These are phyloP conservation scores for Pseudomyrmex pallidus DNA, from an alignment of 1,140 invertebrate genomes.

Conservation along the genomic window DNA sequence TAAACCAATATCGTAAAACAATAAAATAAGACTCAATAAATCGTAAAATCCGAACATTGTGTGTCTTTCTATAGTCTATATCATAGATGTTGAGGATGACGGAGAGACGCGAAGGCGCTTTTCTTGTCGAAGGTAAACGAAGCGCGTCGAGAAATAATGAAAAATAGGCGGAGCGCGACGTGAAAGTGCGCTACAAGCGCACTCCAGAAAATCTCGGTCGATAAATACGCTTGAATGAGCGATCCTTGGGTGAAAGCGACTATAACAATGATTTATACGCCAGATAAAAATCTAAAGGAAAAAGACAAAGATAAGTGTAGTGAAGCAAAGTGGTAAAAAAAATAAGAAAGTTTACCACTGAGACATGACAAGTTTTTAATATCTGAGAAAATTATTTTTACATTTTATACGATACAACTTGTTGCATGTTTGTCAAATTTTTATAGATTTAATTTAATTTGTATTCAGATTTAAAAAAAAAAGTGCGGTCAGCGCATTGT, in stretches of 20 bases:
- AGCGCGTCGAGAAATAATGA: conserved; percentile 59
- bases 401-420: background rate
- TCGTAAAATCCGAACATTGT: too few relatives aligned
- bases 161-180: conserved; percentile 64
- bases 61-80: background rate
- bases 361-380: background rate
- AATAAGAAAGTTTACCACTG: background rate
- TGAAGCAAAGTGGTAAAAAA: background rate
- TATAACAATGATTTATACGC: conserved; percentile 54
- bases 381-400: background rate
- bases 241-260: conserved; percentile 70
- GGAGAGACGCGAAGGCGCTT: conserved; percentile 9
- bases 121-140: conserved; percentile 69
- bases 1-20: background rate
- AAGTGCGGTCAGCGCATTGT: too few relatives aligned
- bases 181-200: conserved; percentile 65
- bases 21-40: too few relatives aligned
- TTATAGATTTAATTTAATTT: background rate
- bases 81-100: conserved; percentile 11
- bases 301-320: background rate
- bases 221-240: conserved; percentile 66
- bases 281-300: conserved; percentile 34
- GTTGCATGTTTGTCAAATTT: background rate
- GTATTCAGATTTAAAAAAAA: too few relatives aligned
- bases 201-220: conserved; percentile 69